Base-by-base conservation (phyloP, 2,797 vertebrate genomes). In the Columba guinea region DNA sequence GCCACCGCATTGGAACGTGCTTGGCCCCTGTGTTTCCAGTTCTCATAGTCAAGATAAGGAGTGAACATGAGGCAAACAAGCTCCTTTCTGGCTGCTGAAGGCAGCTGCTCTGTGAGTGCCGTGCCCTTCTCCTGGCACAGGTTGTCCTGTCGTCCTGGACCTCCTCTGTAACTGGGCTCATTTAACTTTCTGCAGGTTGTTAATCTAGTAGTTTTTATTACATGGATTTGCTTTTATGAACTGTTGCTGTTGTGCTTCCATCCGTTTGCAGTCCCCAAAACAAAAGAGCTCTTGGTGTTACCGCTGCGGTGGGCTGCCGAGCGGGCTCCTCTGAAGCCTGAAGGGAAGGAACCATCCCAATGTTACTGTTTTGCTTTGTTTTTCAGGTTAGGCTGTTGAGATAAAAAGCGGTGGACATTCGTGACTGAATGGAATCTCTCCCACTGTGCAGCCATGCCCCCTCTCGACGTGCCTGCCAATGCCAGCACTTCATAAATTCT, bases 371-470 rank as follows among this genome's bases (percentile, higher is more conserved):
- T 87, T 22, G 3, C 69, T 96, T 90, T 97, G 84, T 97, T 92
- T 98, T 98, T 48, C 97, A 98, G 98, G 98, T 98, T 97, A 98
- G 97, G 97, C 98, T 98, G 97, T 98, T 98, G 97, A 98, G 98
- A 97, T 98, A 97, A 98, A 97, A 97, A 96, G 97, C 93, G 70
- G 97, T 97, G 97, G 98, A 97, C 97, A 93, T 98, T 97, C 91
- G 41, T 76, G 97, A 97, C 93, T 96, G 97, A 96, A 97, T 96
- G 96, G 96, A 97, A 96, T 97, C 84, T 95, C 92, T 96, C 96
- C 97, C 96, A 94, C 97, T 94, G 95, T 95, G 97, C 97, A 97
- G 97, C 97, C 97, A 91, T 96, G 84, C 96, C 97, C 97, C 65
- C 64, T 96, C 97, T 97, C 87, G 41, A 97, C 22, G 96, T 96